Base-by-base conservation (phyloP, 2,888 invertebrate genomes). In the Zygogramma bicolorata region DNA sequence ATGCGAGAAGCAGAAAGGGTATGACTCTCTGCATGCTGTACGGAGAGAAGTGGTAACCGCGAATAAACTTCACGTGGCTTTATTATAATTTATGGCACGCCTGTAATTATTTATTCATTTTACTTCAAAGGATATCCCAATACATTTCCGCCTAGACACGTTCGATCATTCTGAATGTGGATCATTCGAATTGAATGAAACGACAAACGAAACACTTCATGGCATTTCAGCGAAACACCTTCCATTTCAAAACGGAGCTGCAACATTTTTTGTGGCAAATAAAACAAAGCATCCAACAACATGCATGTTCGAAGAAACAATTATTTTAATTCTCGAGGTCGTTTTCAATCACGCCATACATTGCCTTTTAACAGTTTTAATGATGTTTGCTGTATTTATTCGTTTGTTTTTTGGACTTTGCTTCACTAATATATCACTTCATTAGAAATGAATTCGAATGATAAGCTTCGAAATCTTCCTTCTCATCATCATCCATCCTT, bases 251-350 rank as follows among this genome's bases (percentile, higher is more conserved):
- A 53, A 53, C 53, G 53, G n/a, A 53, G 53, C 27, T 53, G 25
- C 27, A 53, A 25, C 42, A 59, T 53, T 25, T n/a, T 22, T 25
- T 27, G 58, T 49, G 31, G 49, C 34, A 65, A 63, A 46, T 65
- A 75, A 77, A 75, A 74, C 73, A 76, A 79, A 76, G 73, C 76
- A 73, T 71, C 74, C 74, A 40, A 73, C 66, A 75, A 77, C 81
- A 81, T 80, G 81, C 81, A 79, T 76, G 79, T 82, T 81, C 81
- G 76, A 73, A 79, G 81, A 81, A 82, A 80, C 79, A 77, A 81
- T 82, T 82, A 80, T 68, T 76, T 76, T 68, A 77, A 75, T 75
- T 80, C 75, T 77, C 80, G 81, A 81, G 82, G 81, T 79, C 81
- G 80, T 76, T 76, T 81, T 78, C 75, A 75, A 80, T 80, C 80